A percentile compares a stretch with the other conserved stretches of the same genome.
Conservation (phyloP, 2,113 vertebrate genomes). For the Oenanthe melanoleuca region DNA sequence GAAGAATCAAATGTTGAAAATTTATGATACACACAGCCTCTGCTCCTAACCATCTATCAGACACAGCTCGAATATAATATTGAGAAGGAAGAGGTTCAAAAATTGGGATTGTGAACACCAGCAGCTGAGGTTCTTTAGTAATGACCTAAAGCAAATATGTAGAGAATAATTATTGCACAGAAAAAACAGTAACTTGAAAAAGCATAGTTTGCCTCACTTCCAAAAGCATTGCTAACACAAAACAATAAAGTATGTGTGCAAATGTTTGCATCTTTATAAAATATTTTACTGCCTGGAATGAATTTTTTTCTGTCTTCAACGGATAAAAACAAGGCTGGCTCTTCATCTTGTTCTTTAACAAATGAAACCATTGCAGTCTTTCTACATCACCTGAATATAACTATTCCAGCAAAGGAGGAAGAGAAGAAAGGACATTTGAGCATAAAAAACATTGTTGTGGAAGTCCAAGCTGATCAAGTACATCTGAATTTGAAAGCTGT, state of each 20-base stretch:
- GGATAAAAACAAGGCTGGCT: not conserved
- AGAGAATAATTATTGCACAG: constrained; percentile 14
- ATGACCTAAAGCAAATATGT: constrained; percentile 81
- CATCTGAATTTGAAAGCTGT: not conserved
- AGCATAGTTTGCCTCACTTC: not conserved
- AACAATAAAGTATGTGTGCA: not conserved
- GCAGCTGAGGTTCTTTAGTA: constrained; percentile 84
- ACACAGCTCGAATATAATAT: constrained; percentile 95
- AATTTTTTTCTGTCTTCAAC: not conserved
- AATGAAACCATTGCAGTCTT: not conserved
- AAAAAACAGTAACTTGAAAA: not conserved
- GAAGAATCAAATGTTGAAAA: constrained; percentile 97
- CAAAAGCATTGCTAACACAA: not conserved
- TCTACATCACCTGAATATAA: not conserved
- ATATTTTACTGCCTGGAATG: not conserved
- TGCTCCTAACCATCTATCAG: constrained; percentile 95
- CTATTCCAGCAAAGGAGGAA: not conserved
- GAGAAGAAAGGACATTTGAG: not conserved
- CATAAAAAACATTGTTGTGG: not conserved
- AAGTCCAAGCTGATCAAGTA: not conserved
- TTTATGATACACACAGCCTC: constrained; percentile 96
- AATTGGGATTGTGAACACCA: constrained; percentile 98
- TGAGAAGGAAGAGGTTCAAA: constrained; percentile 97
- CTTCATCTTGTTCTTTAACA: not conserved
- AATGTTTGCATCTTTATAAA: not conserved